phyloP scores from a whole-genome alignment of 2,113 vertebrate genomes.

The Anhinga anhinga region DNA sequence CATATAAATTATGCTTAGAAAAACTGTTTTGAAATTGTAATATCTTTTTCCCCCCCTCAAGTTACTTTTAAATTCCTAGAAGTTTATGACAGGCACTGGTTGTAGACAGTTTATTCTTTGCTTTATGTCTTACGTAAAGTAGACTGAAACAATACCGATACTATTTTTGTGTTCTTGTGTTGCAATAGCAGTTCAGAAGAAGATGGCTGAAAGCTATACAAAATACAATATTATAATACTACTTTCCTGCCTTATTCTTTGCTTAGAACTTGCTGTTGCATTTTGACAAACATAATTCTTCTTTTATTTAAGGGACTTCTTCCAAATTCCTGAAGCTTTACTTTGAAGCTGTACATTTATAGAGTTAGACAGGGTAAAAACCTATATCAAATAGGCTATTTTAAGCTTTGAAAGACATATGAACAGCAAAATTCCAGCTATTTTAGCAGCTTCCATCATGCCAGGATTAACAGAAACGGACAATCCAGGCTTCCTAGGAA shows the following conservation, averaged over 20 bases:
- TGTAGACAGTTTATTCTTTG: neutral
- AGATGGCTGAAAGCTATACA: neutral
- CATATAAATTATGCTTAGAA: neutral
- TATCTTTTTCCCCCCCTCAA: neutral
- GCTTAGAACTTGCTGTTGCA: neutral
- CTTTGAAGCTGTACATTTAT: neutral
- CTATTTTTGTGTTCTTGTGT: neutral
- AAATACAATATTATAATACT: neutral
- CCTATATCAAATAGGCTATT: neutral
- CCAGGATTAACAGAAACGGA: neutral
- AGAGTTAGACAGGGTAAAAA: neutral
- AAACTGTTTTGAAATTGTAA: neutral
- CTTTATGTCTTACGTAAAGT: neutral
- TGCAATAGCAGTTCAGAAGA: neutral
- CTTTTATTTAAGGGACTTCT: neutral
- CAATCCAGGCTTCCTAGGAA: conserved; percentile 27
- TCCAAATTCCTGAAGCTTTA: neutral
- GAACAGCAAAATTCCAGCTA: neutral
- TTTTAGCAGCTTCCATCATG: neutral
- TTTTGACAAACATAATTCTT: neutral
- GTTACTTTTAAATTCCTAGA: neutral
- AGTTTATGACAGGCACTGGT: neutral
- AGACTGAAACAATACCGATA: neutral
- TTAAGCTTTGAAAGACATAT: neutral
- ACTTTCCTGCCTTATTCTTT: neutral